phyloP scores from a whole-genome alignment of 2,888 invertebrate genomes.

The Lordiphosa andalusiaca region DNA sequence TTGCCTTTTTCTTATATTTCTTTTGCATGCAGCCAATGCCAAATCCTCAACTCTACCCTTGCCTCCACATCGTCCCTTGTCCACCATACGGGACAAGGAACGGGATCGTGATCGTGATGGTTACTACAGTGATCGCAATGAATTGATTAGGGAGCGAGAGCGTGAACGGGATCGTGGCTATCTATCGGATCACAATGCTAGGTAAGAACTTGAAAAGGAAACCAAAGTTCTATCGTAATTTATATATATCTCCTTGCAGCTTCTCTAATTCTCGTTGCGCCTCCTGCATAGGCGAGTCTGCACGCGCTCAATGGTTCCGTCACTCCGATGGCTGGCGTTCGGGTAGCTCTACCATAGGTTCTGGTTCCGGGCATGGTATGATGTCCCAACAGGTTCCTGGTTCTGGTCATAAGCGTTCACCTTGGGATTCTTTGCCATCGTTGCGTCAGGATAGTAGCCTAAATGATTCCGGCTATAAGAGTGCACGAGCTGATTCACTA shows the following conservation, averaged over 20 bases:
- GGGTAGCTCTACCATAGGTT: conserved; percentile 86
- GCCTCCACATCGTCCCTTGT: conserved; percentile 85
- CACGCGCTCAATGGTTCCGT: conserved; percentile 93
- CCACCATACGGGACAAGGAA: conserved; percentile 81
- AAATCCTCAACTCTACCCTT: conserved; percentile 91
- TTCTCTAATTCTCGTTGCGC: conserved; percentile 86
- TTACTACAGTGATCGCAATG: conserved; percentile 94
- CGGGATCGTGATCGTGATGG: conserved; percentile 88
- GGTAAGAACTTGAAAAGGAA: conserved; percentile 80
- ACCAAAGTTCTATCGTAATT: fast-evolving
- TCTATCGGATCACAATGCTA: conserved; percentile 88
- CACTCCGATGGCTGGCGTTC: conserved; percentile 94
- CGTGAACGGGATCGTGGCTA: conserved; percentile 88
- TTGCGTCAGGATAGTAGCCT: conserved; percentile 91
- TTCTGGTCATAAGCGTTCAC: conserved; percentile 86
- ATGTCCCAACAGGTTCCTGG: conserved; percentile 80
- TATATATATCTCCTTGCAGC: conserved; percentile 22
- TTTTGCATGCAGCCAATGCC: conserved; percentile 83
- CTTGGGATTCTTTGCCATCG: conserved; percentile 93
- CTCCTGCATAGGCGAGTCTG: conserved; percentile 93
- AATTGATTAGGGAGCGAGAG: conserved; percentile 88
- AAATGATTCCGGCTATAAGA: conserved; percentile 93
- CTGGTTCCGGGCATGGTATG: conserved; percentile 82
- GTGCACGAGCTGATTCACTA: conserved; percentile 91
- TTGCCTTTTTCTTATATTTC: neutral